Conservation (phyloP, 2,797 vertebrate genomes). For the Delichon dasypus region DNA sequence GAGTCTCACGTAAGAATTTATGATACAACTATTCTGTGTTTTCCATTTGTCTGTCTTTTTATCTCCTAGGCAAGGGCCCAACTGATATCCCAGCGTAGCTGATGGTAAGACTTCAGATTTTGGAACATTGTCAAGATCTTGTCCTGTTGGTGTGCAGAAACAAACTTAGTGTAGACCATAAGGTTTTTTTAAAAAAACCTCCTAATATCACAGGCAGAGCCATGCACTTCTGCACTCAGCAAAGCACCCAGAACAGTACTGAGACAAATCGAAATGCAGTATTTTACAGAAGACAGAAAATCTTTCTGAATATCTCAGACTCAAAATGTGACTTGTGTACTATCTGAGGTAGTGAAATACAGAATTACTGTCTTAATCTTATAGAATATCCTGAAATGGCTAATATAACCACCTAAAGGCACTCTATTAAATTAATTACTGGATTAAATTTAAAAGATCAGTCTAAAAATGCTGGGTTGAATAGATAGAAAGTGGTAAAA, state of each 20-base stretch:
- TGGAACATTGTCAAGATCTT: background rate
- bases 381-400: background rate
- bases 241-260: background rate
- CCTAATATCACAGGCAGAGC: background rate
- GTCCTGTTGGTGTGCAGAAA: background rate
- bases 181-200: background rate
- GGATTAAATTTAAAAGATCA: background rate
- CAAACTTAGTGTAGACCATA: background rate
- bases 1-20: background rate
- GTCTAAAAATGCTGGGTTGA: background rate
- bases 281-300: slow-evolving; percentile 6
- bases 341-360: background rate
- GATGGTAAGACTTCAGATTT: background rate
- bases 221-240: background rate
- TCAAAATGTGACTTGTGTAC: background rate
- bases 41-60: background rate
- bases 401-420: background rate
- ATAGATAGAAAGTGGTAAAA: background rate
- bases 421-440: background rate
- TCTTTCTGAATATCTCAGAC: background rate
- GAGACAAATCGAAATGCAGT: background rate
- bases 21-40: background rate
- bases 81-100: background rate
- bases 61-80: background rate
- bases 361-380: background rate